Evolutionary conservation across 1,140 invertebrate genomes (phyloP), one percentile per base, ranked within the genome.

Genomic region (Anoplolepis gracilipes): DNA sequence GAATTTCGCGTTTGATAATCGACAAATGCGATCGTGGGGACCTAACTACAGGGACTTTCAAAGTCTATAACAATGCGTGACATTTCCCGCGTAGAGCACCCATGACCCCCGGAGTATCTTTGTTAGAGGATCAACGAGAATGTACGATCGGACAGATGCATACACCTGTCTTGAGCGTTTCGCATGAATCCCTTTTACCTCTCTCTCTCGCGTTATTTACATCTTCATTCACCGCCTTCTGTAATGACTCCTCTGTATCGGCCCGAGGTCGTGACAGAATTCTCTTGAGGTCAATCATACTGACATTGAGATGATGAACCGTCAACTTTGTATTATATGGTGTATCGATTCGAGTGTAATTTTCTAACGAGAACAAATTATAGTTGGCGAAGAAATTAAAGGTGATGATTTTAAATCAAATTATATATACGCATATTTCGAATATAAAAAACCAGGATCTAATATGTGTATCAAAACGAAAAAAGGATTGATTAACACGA

Each of bases 31-130:
- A 73, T 36, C 72, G 72, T 86, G 69, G 82, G n/a, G n/a, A n/a
- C n/a, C n/a, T n/a, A n/a, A n/a, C 55, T 87, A 75, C 61, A 77
- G 69, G 62, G 59, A 88, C 72, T 25, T 36, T 89, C 82, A 69
- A 85, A 88, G 70, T 84, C 46, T 85, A 25, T 78, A 77, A 67
- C 85, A 85, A 67, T 62, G 72, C 89, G 70, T 91, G 90, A 88
- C 90, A 91, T 91, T 91, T 91, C 88, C 69, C 53, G 67, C 33
- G 49, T 49, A 49, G 4, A 49, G 64, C 73, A 88, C 61, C 87
- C 84, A 81, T 90, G 87, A 90, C 84, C 84, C 86, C 86, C 55
- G 19, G 22, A 64, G 30, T 89, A 86, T 85, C 89, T 85, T 88
- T 76, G 86, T 55, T 86, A 88, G 84, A 88, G 84, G 86, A 87